phyloP scores from a whole-genome alignment of 1,140 invertebrate species.

The Lycorma delicatula region DNA sequence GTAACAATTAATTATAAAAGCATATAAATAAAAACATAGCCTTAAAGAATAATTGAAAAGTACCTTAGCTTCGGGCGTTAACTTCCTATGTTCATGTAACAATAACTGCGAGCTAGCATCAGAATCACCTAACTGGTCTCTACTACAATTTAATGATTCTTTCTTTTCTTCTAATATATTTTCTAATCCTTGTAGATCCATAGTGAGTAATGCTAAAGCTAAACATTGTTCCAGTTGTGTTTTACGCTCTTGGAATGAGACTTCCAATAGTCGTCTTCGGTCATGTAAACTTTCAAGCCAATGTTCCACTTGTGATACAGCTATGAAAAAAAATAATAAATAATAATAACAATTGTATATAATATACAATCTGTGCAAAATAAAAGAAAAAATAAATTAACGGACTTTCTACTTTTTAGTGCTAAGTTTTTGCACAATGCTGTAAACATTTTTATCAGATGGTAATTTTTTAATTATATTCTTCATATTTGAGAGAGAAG shows the following conservation, averaged over 20 bases:
- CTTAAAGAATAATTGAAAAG: too few relatives aligned
- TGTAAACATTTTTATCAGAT: too few relatives aligned
- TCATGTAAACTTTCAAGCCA: conserved; percentile 73
- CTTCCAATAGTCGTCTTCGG: conserved; percentile 59
- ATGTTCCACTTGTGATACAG: conserved; percentile 59
- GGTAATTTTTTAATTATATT: too few relatives aligned
- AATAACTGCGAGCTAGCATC: conserved; percentile 57
- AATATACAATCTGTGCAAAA: not conserved
- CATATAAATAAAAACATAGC: too few relatives aligned
- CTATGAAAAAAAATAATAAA: conserved; percentile 35
- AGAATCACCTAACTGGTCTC: conserved; percentile 54
- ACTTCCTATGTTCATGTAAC: conserved; percentile 57
- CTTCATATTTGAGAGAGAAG: too few relatives aligned
- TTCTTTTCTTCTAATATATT: conserved; percentile 44
- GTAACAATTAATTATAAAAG: too few relatives aligned
- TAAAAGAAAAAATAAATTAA: not conserved
- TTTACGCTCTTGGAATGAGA: conserved; percentile 48
- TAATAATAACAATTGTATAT: not conserved
- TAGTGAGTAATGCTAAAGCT: conserved; percentile 60
- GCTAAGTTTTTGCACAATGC: too few relatives aligned
- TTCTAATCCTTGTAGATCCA: conserved; percentile 61
- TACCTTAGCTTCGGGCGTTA: conserved; percentile 63
- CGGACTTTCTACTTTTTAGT: too few relatives aligned
- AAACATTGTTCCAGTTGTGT: conserved; percentile 46
- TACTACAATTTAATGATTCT: conserved; percentile 38